Evolutionary conservation across 2,797 vertebrate genomes (phyloP).

Genomic region (Sarcophilus harrisii): DNA sequence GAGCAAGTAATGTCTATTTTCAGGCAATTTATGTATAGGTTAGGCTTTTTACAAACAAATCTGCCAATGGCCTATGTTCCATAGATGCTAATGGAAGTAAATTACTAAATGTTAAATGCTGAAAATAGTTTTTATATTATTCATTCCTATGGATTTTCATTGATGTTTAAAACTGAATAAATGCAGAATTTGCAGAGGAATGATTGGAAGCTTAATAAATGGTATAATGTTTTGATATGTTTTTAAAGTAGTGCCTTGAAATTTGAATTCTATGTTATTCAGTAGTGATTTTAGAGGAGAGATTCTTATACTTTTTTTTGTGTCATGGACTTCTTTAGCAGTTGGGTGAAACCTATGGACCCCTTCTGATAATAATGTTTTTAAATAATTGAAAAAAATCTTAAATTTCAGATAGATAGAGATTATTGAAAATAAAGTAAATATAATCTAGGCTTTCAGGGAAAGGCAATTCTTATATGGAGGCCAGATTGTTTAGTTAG

Average conservation of each 20-base stretch:
- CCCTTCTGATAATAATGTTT: neutral
- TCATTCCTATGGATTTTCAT: neutral
- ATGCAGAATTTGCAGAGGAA: constrained; percentile 8
- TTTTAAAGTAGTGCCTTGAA: constrained; percentile 45
- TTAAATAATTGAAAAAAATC: neutral
- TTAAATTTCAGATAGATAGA: neutral
- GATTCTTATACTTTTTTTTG: neutral
- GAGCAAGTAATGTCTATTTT: neutral
- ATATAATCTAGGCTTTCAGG: neutral
- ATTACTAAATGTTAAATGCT: neutral
- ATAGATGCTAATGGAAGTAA: neutral
- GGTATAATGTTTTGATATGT: neutral
- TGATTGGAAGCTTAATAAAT: constrained; percentile 31
- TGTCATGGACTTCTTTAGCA: neutral
- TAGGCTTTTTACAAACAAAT: neutral
- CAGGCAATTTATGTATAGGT: neutral
- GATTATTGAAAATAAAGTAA: neutral
- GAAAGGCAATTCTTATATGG: neutral
- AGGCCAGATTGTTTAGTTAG: neutral
- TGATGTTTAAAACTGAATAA: constrained; percentile 12
- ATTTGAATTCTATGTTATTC: constrained; percentile 26
- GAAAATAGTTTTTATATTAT: neutral
- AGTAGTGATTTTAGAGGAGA: neutral
- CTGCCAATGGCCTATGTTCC: neutral
- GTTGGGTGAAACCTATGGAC: neutral